These are phyloP conservation scores for Neodon shergylaensis DNA, from an alignment of 2,113 vertebrate species.

Conservation along the genomic window DNA sequence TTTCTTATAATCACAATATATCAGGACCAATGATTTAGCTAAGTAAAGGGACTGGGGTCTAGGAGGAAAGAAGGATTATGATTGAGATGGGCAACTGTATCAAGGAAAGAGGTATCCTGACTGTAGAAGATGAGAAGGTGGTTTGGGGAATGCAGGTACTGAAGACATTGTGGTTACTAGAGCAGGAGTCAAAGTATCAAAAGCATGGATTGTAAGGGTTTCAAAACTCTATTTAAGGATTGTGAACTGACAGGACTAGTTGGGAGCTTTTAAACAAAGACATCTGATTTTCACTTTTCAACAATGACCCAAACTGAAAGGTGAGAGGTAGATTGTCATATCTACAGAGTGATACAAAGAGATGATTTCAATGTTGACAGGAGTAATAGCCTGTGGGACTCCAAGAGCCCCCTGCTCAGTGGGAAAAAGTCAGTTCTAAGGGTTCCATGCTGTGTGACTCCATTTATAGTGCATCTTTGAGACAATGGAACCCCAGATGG, in stretches of 20 bases:
- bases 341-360: background rate
- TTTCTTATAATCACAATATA: background rate
- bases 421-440: background rate
- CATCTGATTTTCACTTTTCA: background rate
- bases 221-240: background rate
- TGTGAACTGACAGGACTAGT: background rate
- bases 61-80: background rate
- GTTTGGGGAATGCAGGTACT: background rate
- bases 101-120: background rate
- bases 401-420: background rate
- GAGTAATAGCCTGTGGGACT: background rate
- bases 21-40: background rate
- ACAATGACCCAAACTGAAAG: background rate
- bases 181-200: background rate
- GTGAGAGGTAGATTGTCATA: background rate
- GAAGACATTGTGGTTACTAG: background rate
- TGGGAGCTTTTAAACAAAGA: conserved; percentile 13
- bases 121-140: background rate
- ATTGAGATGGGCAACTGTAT: background rate
- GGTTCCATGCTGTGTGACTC: background rate
- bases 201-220: background rate
- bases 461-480: conserved; percentile 7
- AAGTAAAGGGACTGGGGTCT: background rate
- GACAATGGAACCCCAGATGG: background rate
- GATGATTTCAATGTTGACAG: background rate